Evolutionary conservation across 2,797 vertebrate species (phyloP).

Genomic region (Paguma larvata): DNA sequence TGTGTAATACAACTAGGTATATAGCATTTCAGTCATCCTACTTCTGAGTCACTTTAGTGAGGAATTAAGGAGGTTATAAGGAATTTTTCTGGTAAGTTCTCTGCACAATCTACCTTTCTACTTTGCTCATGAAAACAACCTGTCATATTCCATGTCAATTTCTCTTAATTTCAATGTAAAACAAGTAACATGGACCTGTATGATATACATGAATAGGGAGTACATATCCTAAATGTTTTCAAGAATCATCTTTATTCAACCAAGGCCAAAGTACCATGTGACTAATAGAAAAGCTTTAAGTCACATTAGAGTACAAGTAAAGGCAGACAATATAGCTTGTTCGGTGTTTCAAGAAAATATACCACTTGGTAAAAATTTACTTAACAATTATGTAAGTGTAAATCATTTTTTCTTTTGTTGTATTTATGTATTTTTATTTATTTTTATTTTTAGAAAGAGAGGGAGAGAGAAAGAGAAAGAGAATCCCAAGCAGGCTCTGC

Average conservation of each 20-base stretch:
- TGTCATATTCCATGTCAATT: neutral
- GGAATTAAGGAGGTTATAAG: neutral
- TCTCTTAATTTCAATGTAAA: constrained; percentile 3
- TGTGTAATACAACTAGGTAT: neutral
- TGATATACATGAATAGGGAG: neutral
- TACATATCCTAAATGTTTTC: neutral
- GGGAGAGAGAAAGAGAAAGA: no score
- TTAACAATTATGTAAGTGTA: neutral
- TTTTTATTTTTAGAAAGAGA: no score
- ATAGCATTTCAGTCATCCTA: neutral
- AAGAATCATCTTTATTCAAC: neutral
- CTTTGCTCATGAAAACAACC: neutral
- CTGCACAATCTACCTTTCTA: neutral
- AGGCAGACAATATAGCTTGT: neutral
- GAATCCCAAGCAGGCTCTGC: no score
- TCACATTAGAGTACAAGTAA: neutral
- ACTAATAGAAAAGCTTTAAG: neutral
- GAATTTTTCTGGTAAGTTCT: neutral
- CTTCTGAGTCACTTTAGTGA: neutral
- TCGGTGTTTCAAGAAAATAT: neutral
- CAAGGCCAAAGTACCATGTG: neutral
- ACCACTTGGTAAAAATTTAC: neutral
- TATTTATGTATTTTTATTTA: neutral
- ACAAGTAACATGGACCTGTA: neutral
- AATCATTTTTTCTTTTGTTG: neutral